Conservation (phyloP, 2,888 invertebrate species). For the Pristionchus japonicus region DNA sequence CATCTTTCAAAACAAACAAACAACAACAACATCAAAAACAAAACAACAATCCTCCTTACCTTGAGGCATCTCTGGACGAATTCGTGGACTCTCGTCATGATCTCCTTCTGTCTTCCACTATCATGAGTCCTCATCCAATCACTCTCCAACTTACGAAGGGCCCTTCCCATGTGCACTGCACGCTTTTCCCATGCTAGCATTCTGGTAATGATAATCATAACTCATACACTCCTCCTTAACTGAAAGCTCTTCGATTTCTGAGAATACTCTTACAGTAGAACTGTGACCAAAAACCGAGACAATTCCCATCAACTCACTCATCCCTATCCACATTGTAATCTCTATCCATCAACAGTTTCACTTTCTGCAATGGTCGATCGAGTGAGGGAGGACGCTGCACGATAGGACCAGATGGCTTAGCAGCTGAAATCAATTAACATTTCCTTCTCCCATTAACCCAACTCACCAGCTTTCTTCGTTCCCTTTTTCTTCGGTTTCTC, state of each 20-base stretch:
- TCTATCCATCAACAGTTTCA: neutral
- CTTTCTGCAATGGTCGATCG: neutral
- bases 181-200: constrained; percentile 15
- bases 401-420: neutral
- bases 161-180: neutral
- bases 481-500: neutral
- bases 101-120: neutral
- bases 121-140: too few relatives aligned
- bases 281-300: neutral
- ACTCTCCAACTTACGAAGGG: neutral
- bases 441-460: neutral
- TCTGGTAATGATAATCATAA: neutral
- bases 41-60: too few relatives aligned
- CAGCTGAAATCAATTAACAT: neutral
- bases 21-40: too few relatives aligned
- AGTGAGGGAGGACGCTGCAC: neutral
- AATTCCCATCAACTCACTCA: neutral
- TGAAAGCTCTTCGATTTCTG: too few relatives aligned
- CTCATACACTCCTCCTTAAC: too few relatives aligned
- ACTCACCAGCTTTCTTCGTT: neutral
- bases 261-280: too few relatives aligned
- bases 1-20: too few relatives aligned
- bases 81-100: neutral
- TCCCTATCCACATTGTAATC: constrained; percentile 14
- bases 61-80: constrained; percentile 30